Evolutionary conservation across 2,797 vertebrate species (phyloP), one percentile per base, ranked within the genome.

Genomic region (Phoebastria nigripes): DNA sequence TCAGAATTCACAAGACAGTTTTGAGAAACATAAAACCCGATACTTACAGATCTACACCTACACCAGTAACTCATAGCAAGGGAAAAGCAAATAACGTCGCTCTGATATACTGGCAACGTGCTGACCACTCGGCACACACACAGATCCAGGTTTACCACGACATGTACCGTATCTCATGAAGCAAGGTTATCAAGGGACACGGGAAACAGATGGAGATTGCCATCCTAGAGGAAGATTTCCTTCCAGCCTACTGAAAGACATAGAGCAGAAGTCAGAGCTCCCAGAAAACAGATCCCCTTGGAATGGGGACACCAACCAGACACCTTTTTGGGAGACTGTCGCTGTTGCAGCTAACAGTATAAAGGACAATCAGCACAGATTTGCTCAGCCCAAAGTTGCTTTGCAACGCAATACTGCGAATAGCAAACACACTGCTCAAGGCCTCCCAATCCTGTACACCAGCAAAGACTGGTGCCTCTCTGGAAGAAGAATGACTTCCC

Each of bases 351-450:
- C 44, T 33, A 9, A 26, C 2, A 5, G 22, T 5, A 41, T 11
- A 29, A 46, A 77, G 59, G 29, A 83, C 12, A 46, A 56, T 5
- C 20, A 21, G 52, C 8, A 16, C 8, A 20, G 69, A 41, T 15
- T 8, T 46, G 33, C n/a, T 51, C 29, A 51, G 52, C 22, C 18
- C 39, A 11, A n/a, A 31, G 56, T 4, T 14, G n/a, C 20, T 73
- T 3, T 26, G 29, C 54, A 37, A 35, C 2, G 0, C 3, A 2
- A 37, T 4, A 8, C 25, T 12, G 29, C 18, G 2, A 24, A 44
- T 0, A 25, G n/a, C 63, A 72, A 63, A 41, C 12, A 5, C 18
- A 13, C 8, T 0, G 2, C 52, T 41, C 4, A 0, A n/a, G 37
- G 52, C 12, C 24, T n/a, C 54, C 37, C 67, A 80, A 3, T 12